Evolutionary conservation across 2,797 vertebrate species (phyloP).

Genomic region (Glyptemys insculpta): DNA sequence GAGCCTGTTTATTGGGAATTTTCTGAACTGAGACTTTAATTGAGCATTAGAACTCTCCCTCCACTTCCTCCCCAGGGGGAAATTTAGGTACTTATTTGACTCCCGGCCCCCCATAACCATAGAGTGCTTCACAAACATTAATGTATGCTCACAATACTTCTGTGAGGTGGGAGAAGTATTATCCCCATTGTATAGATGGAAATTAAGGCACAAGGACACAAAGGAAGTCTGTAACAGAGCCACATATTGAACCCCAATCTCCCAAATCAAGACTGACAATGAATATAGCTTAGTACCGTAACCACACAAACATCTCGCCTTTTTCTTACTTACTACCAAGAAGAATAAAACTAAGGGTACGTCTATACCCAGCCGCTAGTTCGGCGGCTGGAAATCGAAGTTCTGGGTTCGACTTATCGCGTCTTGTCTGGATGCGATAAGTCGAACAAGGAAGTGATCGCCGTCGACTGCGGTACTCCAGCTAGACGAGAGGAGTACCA

Average conservation of each 20-base stretch:
- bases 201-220: neutral
- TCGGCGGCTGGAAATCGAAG: no score
- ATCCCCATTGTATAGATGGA: neutral
- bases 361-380: no score
- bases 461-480: no score
- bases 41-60: neutral
- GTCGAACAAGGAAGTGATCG: no score
- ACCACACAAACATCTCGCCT: neutral
- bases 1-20: neutral
- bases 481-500: no score
- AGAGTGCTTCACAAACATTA: neutral
- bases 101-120: neutral
- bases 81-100: neutral
- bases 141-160: neutral
- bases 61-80: neutral
- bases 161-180: neutral
- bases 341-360: neutral
- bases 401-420: no score
- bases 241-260: neutral
- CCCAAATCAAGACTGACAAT: neutral
- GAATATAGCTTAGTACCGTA: neutral
- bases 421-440: no score
- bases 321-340: neutral
- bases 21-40: neutral
- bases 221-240: neutral